Evolutionary conservation across 2,113 vertebrate genomes (phyloP), one percentile per base, ranked within the genome.

Genomic region (Epinephelus cyanopodus): DNA sequence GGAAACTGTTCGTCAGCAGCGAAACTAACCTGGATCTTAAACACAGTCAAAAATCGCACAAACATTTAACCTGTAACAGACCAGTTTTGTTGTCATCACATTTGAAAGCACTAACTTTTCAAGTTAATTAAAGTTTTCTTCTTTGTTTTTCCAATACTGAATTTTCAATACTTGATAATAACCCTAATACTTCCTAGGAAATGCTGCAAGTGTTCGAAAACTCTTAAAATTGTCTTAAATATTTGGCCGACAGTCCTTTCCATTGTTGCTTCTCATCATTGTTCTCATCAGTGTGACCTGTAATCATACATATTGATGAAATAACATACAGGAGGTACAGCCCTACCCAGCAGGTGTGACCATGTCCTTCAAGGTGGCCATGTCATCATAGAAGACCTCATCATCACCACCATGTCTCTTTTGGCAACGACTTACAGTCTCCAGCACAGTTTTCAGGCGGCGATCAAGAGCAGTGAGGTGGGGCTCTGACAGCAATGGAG

Each of bases 401-500:
- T 76, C 87, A 21, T 8, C 21, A 1, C 14, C 17, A 14, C 74
- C 68, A 15, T 25, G 81, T 10, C 63, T 62, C 65, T 85, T 69
- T 21, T 87, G 85, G 83, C 95, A 96, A 11, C 5, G 79, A 54
- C 72, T 71, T 19, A 95, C 86, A 0, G 13, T 74, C 0, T 56
- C 74, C 25, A 96, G 88, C 54, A 95, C 88, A 14, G 90, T 91
- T 14, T 74, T 83, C 64, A 95, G 90, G 39, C 95, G 92, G 0
- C 94, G 92, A 79, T 96, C 92, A 4, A 95, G 93, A 0, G 96
- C 95, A 0, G 3, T 47, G 39, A 95, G 92, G 89, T 96, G 95
- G 15, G 92, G 94, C 84, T 97, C 95, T 0, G 94, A 78, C 29
- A 98, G 95, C 75, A 98, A 12, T 0, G 96, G 96, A 0, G 94